Evolutionary conservation across 1,140 invertebrate genomes (phyloP), one percentile per base, ranked within the genome.

Genomic region (Semibalanus balanoides): DNA sequence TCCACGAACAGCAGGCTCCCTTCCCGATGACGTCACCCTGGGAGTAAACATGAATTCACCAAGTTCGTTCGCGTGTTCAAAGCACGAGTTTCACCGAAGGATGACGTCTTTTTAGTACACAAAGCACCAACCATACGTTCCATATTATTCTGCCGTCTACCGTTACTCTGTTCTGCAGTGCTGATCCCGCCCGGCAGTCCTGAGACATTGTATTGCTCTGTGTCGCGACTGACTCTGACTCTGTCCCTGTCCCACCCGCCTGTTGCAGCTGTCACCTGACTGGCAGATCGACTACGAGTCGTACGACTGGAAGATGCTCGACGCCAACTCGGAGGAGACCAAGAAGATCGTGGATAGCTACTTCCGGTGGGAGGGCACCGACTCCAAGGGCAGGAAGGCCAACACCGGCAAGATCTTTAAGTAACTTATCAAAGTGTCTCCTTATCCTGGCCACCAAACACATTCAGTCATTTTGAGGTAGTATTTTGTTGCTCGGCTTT

Each of bases 351-450:
- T 99, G 19, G 86, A 92, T 78, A 90, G 97, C 82, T 99, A 99
- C 85, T 92, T 99, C 83, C 89, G 91, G 25, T 98, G 95, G 96
- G 87, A 88, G 81, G 96, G 94, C 73, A 85, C 87, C 76, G 93
- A 98, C 82, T 94, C 94, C 83, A 84, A 90, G 77, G 94, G 95
- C 76, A 91, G 95, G 81, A 90, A 92, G 84, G 97, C 98, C 87
- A 98, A 97, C 85, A 93, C 99, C 87, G 97, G 97, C 85, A 99
- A 99, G 88, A 95, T 99, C 83, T 99, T 99, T 88, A 99, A 99
- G 88, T 99, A 64, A 25, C 14, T 25, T 25, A 22, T 14, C 22
- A 19, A 64, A 3, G 51, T 25, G 14, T 64, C 14, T 64, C 7
- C 3, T 64, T 17, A 40, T 64, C 22, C 51, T 64, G 51, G 22